phyloP scores from a whole-genome alignment of 2,888 invertebrate genomes.

The Eutolmus rufibarbis region DNA sequence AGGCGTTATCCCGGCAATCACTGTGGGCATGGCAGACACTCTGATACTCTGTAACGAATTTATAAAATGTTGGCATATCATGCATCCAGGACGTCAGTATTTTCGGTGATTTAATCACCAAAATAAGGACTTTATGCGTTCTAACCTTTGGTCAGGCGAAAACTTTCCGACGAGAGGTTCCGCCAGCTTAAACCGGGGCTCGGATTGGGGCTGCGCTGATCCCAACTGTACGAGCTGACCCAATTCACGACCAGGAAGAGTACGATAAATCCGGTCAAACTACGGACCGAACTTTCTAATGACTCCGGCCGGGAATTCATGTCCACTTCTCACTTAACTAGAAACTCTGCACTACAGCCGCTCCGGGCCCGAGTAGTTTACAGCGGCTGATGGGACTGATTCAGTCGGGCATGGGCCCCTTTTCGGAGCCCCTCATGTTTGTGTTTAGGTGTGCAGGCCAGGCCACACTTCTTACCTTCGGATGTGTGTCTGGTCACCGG shows the following conservation, averaged over 20 bases:
- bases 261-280: not conserved
- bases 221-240: constrained; percentile 8
- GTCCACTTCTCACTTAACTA: constrained; percentile 17
- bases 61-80: not conserved
- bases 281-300: not conserved
- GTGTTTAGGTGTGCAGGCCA: not conserved
- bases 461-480: not conserved
- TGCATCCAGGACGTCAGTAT: not conserved
- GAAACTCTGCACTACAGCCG: not conserved
- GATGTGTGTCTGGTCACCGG: not conserved
- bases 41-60: constrained; percentile 47
- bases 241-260: not conserved
- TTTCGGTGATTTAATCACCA: not conserved
- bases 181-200: not conserved
- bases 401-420: not conserved
- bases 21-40: constrained; percentile 42
- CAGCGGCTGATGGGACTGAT: not conserved
- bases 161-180: not conserved
- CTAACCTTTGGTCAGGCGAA: constrained; percentile 14
- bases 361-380: not conserved
- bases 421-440: not conserved
- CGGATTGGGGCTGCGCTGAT: not conserved
- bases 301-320: not conserved
- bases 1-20: constrained; percentile 50
- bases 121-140: not conserved